Conservation (phyloP, 2,797 vertebrate species). For the Myripristis murdjan region DNA sequence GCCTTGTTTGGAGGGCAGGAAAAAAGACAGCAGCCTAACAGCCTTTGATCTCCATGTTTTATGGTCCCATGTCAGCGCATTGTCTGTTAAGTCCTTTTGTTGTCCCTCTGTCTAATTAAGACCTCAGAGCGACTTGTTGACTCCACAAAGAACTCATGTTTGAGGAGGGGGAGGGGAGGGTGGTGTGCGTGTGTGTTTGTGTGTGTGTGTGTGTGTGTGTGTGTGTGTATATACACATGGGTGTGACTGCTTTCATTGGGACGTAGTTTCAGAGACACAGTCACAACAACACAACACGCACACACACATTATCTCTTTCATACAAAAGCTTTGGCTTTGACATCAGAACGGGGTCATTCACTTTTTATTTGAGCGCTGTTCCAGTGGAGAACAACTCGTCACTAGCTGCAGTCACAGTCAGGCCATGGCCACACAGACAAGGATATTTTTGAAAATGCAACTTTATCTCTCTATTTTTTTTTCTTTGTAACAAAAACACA, state of each 20-base stretch:
- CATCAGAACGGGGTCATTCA: conserved; percentile 52
- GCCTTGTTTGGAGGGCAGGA: conserved; percentile 50
- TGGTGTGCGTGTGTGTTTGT: conserved; percentile 36
- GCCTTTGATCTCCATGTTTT: conserved; percentile 84
- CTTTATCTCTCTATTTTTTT: too few relatives aligned
- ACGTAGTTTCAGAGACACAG: conserved; percentile 52
- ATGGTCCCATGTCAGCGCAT: conserved; percentile 77
- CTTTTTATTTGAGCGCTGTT: conserved; percentile 38
- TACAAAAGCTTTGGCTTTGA: conserved; percentile 38
- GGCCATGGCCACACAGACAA: too few relatives aligned
- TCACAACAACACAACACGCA: conserved; percentile 52
- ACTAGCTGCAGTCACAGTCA: conserved; percentile 12
- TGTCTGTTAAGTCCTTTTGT: conserved; percentile 83
- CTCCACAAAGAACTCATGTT: conserved; percentile 76
- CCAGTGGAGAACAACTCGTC: conserved; percentile 33
- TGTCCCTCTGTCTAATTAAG: conserved; percentile 82
- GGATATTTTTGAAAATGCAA: too few relatives aligned
- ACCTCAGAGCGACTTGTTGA: conserved; percentile 84
- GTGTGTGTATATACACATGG: conserved; percentile 29
- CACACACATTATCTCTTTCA: conserved; percentile 5
- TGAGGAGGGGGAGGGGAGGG: conserved; percentile 43
- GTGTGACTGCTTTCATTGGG: conserved; percentile 58
- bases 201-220: conserved; percentile 51
- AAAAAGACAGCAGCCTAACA: conserved; percentile 55
- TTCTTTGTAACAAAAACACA: too few relatives aligned